Conservation (phyloP, 2,113 vertebrate species). For the Psettodes erumei region DNA sequence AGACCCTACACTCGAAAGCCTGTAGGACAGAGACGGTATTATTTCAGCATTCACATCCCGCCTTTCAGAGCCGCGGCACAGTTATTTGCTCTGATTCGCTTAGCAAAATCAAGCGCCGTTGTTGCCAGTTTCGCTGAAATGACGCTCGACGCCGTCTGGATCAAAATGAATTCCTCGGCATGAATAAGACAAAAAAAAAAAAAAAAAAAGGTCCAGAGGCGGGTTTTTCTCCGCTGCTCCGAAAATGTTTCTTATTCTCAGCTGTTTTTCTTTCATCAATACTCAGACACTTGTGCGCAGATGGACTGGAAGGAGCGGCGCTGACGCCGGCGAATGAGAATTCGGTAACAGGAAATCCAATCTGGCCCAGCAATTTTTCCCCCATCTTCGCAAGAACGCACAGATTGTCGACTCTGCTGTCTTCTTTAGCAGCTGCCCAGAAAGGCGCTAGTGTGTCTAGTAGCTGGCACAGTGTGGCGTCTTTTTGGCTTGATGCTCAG, state of each 20-base stretch:
- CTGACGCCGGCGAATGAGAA: constrained; percentile 62
- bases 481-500: constrained; percentile 55
- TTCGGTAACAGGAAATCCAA: constrained; percentile 67
- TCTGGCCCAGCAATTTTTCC: constrained; percentile 58
- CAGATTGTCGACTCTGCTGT: constrained; percentile 45
- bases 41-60: constrained; percentile 38
- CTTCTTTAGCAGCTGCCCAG: constrained; percentile 60
- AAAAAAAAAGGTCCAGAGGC: constrained; percentile 53
- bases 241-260: constrained; percentile 53
- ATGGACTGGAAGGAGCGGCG: constrained; percentile 61
- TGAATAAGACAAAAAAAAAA: too few relatives aligned
- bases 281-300: constrained; percentile 69
- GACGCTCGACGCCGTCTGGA: constrained; percentile 52
- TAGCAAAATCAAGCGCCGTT: constrained; percentile 63
- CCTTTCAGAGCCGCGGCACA: constrained; percentile 41
- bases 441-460: constrained; percentile 43
- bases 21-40: constrained; percentile 42
- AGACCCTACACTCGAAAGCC: constrained; percentile 31
- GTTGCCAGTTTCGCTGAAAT: constrained; percentile 56
- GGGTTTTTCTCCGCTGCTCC: constrained; percentile 47
- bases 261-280: constrained; percentile 72
- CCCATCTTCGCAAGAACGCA: constrained; percentile 44
- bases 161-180: constrained; percentile 60
- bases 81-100: constrained; percentile 61
- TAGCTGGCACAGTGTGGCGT: constrained; percentile 52